Evolutionary conservation across 1,140 invertebrate species (phyloP), one percentile per base, ranked within the genome.

Genomic region (Conus betulinus): DNA sequence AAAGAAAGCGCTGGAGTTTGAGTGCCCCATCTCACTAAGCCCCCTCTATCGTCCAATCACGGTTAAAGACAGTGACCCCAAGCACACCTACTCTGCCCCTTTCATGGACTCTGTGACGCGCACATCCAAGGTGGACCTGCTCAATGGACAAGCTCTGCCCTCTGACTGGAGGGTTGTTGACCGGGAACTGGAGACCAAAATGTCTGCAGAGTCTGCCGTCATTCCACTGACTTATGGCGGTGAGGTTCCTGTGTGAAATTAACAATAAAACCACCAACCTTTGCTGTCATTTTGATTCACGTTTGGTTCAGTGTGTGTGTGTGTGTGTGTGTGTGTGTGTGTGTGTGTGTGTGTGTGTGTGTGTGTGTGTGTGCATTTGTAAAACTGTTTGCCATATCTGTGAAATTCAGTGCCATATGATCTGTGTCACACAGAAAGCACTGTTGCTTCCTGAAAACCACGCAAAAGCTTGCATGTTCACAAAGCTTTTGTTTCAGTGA

Each of bases 121-220:
- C 81, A 94, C 91, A 74, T 94, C 92, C 8, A 94, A 94, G 87
- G 85, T 92, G 91, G 93, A 94, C 88, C 93, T 93, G 51, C 84
- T 94, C 17, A 94, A 88, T 90, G 91, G 92, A 84, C 87, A 88
- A 25, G 85, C 91, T 20, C 87, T 94, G 57, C 67, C 85, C 17
- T 17, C 83, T 76, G 93, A 93, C 82, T 94, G 94, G 94, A 91
- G 89, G 60, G 84, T 94, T 27, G 84, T 89, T 60, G 93, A 94
- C 89, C 78, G 89, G 87, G 90, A 92, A 7, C 57, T 94, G 15
- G 94, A 94, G 51, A 91, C 91, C 60, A 91, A 92, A 78, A 88
- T 94, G 90, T 91, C 93, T 51, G 52, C 88, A 20, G 74, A 89
- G 15, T 84, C 51, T 27, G 92, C 87, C 17, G 87, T 84, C 78